These are phyloP conservation scores for Gymnopithys bicolor DNA, from an alignment of 2,797 vertebrate genomes.

Conservation along the genomic window DNA sequence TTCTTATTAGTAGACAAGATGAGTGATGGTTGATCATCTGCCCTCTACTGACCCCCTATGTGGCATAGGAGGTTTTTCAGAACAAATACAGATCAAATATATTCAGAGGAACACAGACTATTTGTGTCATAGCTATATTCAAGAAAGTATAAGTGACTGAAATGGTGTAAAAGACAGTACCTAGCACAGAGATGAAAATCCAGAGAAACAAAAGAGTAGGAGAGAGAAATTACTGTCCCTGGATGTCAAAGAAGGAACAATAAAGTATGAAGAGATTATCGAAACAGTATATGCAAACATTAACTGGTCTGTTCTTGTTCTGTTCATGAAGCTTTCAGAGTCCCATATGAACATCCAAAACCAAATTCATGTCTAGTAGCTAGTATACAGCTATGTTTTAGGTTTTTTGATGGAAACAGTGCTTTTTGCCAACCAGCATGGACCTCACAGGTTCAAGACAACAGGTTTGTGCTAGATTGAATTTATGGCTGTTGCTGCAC, in stretches of 20 bases:
- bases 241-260: not conserved
- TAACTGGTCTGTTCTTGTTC: not conserved
- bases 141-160: not conserved
- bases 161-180: not conserved
- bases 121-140: not conserved
- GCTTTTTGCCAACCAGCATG: accelerated
- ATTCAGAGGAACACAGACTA: not conserved
- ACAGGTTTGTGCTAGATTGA: not conserved
- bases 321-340: not conserved
- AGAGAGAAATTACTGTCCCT: not conserved
- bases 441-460: no score
- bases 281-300: not conserved
- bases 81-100: not conserved
- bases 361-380: not conserved
- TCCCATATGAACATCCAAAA: not conserved
- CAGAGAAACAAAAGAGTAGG: not conserved
- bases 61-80: not conserved
- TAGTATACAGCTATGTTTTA: not conserved
- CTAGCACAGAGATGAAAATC: not conserved
- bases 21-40: not conserved
- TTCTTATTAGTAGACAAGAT: not conserved
- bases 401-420: not conserved
- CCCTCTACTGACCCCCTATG: not conserved
- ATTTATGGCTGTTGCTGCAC: not conserved
- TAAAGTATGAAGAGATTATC: not conserved